phyloP scores from a whole-genome alignment of 2,797 vertebrate species.

The Cyclopterus lumpus region DNA sequence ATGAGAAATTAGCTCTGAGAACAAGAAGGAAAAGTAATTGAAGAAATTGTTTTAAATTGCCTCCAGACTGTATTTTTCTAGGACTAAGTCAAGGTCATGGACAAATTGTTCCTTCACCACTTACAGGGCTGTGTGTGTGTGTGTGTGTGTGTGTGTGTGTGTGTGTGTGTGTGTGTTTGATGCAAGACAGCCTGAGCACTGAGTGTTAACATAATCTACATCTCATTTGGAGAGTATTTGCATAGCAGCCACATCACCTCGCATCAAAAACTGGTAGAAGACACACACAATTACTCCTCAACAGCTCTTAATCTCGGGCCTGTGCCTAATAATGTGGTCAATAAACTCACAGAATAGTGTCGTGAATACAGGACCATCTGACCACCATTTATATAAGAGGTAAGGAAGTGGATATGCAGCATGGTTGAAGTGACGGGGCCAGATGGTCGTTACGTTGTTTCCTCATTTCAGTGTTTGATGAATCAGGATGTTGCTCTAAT shows the following conservation, averaged over 20 bases:
- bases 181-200: constrained; percentile 58
- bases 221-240: constrained; percentile 54
- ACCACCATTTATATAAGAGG: constrained; percentile 39
- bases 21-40: constrained; percentile 53
- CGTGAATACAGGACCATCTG: constrained; percentile 34
- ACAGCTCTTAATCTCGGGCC: constrained; percentile 50
- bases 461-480: constrained; percentile 24
- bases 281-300: constrained; percentile 28
- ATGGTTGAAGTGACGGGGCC: constrained; percentile 45
- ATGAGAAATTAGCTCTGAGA: constrained; percentile 58
- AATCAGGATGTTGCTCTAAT: constrained; percentile 24
- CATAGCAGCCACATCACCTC: constrained; percentile 47
- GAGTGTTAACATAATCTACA: constrained; percentile 58
- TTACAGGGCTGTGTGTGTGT: constrained; percentile 31
- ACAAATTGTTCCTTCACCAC: constrained; percentile 56
- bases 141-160: constrained; percentile 1
- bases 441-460: constrained; percentile 37
- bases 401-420: constrained; percentile 35
- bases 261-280: constrained; percentile 57
- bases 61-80: constrained; percentile 51
- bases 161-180: constrained; percentile 14
- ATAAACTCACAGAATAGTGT: constrained; percentile 27
- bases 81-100: constrained; percentile 75
- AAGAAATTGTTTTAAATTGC: constrained; percentile 70
- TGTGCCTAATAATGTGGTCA: constrained; percentile 39